phyloP scores from a whole-genome alignment of 2,797 vertebrate species.

The Gadopsis bispinosus region DNA sequence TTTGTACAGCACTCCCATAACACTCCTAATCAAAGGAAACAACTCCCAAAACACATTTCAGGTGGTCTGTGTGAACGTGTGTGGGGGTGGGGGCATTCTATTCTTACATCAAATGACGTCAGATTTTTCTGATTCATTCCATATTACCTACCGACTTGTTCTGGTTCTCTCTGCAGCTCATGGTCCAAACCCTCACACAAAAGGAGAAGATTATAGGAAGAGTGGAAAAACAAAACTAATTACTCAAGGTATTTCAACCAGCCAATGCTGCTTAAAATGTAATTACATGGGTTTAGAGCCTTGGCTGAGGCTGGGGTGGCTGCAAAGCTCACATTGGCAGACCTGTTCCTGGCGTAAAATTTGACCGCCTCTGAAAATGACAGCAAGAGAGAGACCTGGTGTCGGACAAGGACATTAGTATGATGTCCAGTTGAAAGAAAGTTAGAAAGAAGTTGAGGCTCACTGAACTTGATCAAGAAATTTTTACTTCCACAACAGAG shows the following conservation, averaged over 20 bases:
- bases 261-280: slow-evolving; percentile 81
- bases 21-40: slow-evolving; percentile 83
- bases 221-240: slow-evolving; percentile 84
- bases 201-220: slow-evolving; percentile 78
- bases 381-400: slow-evolving; percentile 29
- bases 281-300: slow-evolving; percentile 82
- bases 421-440: slow-evolving; percentile 11
- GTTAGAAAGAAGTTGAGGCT: neutral
- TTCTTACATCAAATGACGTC: slow-evolving; percentile 73
- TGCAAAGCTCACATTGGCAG: slow-evolving; percentile 76
- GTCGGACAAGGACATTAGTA: slow-evolving; percentile 15
- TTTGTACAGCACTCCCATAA: slow-evolving; percentile 77
- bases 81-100: slow-evolving; percentile 61
- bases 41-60: slow-evolving; percentile 79
- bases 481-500: neutral
- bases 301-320: slow-evolving; percentile 61
- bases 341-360: slow-evolving; percentile 57
- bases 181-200: slow-evolving; percentile 69
- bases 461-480: neutral
- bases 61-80: slow-evolving; percentile 69
- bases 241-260: slow-evolving; percentile 82
- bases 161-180: slow-evolving; percentile 54
- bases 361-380: slow-evolving; percentile 53
- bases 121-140: slow-evolving; percentile 72
- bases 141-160: slow-evolving; percentile 63